Base-by-base conservation (phyloP, 2,888 invertebrate species). In the Metellina segmentata region DNA sequence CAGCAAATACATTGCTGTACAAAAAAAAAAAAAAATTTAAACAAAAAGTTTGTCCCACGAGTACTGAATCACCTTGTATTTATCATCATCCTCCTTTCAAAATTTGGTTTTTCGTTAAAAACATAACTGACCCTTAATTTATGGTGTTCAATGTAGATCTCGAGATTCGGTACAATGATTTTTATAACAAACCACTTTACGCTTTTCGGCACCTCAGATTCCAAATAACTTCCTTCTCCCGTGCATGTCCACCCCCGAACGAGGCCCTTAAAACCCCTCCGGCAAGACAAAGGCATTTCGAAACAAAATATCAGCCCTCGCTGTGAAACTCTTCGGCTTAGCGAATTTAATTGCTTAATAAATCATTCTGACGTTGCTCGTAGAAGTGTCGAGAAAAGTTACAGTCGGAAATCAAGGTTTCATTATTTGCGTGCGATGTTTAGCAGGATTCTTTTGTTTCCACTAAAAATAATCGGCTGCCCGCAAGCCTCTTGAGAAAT, bases 381-480 rank as follows among this genome's bases (percentile, higher is more conserved):
- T 9, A 61, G 61, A 61, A 61, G 61, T 61, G 61, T 61, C 61
- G 61, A 11, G 8, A 61, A 61, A 61, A 61, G 61, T 61, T 61
- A 61, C 61, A 16, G 61, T 16, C 7, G 61, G 61, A 61, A 61
- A 61, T 61, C 61, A 61, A 16, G 16, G 61, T 61, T 61, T 61
- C 61, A 61, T 61, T 61, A 61, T 61, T 61, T 61, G 61, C 61
- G 61, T 61, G 61, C 61, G 61, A 61, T 61, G 61, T 61, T 61
- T 61, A 16, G 61, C 11, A 11, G 61, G 61, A 11, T 61, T 61
- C 61, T 61, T 61, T 61, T 61, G 61, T 61, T 61, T 11, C 61
- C 61, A 11, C 61, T 16, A 61, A 61, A 61, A 61, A 61, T 61
- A 61, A 61, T 61, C 61, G 61, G 61, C 61, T 61, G 61, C 61